Percentiles rank a stretch among this genome's conserved stretches.
Conservation (phyloP, 1,140 invertebrate genomes). For the Plodia interpunctella region DNA sequence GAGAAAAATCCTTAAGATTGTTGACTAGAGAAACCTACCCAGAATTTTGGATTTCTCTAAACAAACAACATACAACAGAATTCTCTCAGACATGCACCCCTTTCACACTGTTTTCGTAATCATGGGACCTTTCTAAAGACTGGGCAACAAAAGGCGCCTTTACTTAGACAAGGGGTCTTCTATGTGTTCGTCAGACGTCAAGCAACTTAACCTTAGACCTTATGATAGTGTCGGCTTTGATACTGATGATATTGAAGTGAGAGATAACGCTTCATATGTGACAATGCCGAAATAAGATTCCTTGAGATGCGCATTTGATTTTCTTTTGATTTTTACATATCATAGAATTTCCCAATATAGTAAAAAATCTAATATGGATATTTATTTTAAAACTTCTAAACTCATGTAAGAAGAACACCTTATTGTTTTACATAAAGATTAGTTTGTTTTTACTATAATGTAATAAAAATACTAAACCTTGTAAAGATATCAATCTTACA, state of each 20-base stretch:
- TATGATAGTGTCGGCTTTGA: background rate
- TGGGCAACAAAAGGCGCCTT: background rate
- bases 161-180: background rate
- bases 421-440: too few species aligned
- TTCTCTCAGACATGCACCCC: background rate
- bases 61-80: background rate
- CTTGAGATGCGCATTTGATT: too few species aligned
- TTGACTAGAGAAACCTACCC: background rate
- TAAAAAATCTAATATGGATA: too few species aligned
- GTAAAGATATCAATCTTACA: background rate
- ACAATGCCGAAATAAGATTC: background rate
- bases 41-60: background rate
- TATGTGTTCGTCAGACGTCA: background rate
- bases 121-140: background rate
- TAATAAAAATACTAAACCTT: too few species aligned
- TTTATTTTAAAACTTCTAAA: too few species aligned
- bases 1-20: too few species aligned
- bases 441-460: too few species aligned
- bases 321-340: too few species aligned
- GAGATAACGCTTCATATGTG: background rate
- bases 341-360: too few species aligned
- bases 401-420: too few species aligned
- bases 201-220: background rate
- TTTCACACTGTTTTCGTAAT: background rate
- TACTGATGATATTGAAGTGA: slow-evolving; percentile 4